Evolutionary conservation across 35 echinoderm and acorn worm genomes (phyloP).

Genomic region (Heliocidaris tuberculata): DNA sequence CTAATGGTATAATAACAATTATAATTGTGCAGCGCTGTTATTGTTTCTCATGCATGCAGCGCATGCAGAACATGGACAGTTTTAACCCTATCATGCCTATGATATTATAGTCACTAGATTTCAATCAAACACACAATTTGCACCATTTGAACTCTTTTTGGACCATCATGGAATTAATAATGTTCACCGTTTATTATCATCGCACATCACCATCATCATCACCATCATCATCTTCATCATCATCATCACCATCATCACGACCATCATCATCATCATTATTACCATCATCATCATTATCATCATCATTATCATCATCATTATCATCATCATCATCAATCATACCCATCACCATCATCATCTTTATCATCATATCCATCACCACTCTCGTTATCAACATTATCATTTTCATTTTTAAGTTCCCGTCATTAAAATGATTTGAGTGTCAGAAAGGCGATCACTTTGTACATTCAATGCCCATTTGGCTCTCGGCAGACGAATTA

Average conservation of each 20-base stretch:
- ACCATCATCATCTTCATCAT: too few species aligned
- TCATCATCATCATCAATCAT: constrained; percentile 13
- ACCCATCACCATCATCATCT: background rate
- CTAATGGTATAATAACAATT: background rate
- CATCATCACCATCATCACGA: background rate
- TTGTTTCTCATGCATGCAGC: background rate
- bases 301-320: background rate
- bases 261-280: background rate
- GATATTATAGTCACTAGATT: too few species aligned
- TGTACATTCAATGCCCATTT: background rate
- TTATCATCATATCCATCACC: background rate
- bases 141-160: too few species aligned
- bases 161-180: too few species aligned
- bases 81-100: too few species aligned
- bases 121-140: too few species aligned
- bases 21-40: background rate
- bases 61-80: too few species aligned
- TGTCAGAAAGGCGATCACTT: too few species aligned
- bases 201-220: too few species aligned
- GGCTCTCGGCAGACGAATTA: too few species aligned
- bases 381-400: background rate
- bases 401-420: background rate
- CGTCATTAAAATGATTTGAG: too few species aligned
- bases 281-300: background rate
- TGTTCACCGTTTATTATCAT: too few species aligned